Base-by-base conservation (phyloP, 2,797 vertebrate genomes). In the Oceanodroma leucorhoa region DNA sequence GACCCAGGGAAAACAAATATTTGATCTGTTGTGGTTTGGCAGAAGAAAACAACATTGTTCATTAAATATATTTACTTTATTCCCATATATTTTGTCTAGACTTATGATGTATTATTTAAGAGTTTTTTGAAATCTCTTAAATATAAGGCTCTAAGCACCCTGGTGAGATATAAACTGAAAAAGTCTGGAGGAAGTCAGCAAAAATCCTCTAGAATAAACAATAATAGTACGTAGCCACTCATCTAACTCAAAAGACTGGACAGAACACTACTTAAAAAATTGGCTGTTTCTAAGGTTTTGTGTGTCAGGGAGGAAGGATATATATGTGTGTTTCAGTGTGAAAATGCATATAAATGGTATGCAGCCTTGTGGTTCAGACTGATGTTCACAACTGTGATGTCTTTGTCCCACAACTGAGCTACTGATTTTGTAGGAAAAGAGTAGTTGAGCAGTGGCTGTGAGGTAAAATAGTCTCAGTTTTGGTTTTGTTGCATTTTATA, bases 61-160 rank as follows among this genome's bases (percentile, higher is more conserved):
- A 91, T 94, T 95, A 95, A 96, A 94, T 96, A 83, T 96, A 79
- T 95, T 96, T 96, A 61, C 92, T 97, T 95, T 96, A 88, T 94
- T 96, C 93, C 64, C 93, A 96, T 89, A 92, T 95, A 95, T 90
- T 96, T 97, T 86, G 87, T 96, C 91, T 96, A 96, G 94, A 96
- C 93, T 96, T 92, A 79, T 54, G 87, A 91, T 95, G 86, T 93
- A 96, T 97, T 96, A 95, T 80, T 96, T 95, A 78, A 95, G 86
- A 96, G 81, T 29, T 75, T 95, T 94, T 89, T 96, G 27, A 67
- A 96, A 92, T 94, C 72, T 83, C 77, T 96, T 92, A 94, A 91
- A 95, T 94, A 89, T 75, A 96, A 93, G 53, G 32, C 55, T 94
- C 46, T 94, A 70, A 66, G 65, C 92, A 90, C 90, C 93, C 91